phyloP scores from a whole-genome alignment of 2,113 vertebrate species.

The Galbula dea region DNA sequence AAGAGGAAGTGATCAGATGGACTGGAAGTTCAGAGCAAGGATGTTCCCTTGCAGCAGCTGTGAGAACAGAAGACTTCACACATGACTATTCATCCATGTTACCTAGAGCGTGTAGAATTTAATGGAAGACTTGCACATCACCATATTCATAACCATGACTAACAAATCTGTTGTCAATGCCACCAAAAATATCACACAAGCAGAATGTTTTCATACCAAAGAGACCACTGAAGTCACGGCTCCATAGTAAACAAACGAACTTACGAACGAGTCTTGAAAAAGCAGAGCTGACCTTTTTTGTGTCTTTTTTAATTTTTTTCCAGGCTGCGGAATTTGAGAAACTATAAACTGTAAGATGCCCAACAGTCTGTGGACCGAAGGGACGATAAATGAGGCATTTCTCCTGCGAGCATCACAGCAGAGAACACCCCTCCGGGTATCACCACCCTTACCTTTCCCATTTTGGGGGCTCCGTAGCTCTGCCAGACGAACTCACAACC shows the following conservation, averaged over 20 bases:
- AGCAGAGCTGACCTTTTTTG: not conserved
- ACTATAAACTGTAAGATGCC: not conserved
- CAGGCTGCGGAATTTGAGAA: not conserved
- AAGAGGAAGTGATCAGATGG: not conserved
- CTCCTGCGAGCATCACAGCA: not conserved
- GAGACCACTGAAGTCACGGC: not conserved
- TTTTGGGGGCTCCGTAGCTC: not conserved
- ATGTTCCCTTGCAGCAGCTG: not conserved
- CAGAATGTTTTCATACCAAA: conserved; percentile 2
- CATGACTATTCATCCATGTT: not conserved
- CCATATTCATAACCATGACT: conserved; percentile 43
- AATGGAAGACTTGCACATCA: not conserved
- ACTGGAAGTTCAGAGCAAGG: not conserved
- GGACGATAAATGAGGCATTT: not conserved
- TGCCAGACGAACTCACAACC: not conserved
- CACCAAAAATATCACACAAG: conserved; percentile 9
- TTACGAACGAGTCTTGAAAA: not conserved
- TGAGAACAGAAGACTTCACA: not conserved
- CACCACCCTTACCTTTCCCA: not conserved
- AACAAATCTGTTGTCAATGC: conserved; percentile 32
- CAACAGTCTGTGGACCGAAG: not conserved
- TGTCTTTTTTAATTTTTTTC: no score
- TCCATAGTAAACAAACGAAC: conserved; percentile 50
- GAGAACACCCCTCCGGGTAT: not conserved
- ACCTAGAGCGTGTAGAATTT: not conserved